Conservation (phyloP, 2,888 invertebrate species). For the Poecilus cupreus region DNA sequence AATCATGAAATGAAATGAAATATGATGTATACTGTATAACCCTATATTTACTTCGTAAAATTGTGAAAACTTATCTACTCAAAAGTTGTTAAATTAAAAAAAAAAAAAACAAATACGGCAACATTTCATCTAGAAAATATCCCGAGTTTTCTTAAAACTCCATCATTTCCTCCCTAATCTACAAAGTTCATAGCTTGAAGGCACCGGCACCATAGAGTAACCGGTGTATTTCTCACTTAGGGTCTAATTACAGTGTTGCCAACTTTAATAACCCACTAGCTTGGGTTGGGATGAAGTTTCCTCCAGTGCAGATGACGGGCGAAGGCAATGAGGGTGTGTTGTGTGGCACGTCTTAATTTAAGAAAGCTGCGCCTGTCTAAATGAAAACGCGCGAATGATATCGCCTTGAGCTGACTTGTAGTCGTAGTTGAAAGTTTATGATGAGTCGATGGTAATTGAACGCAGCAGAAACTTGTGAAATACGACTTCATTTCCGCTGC, state of each 20-base stretch:
- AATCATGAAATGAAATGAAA: too few relatives aligned
- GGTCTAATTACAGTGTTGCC: conserved; percentile 46
- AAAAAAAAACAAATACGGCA: too few relatives aligned
- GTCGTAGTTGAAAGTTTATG: neutral
- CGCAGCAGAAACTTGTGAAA: conserved; percentile 10
- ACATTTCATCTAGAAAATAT: too few relatives aligned
- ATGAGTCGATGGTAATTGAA: conserved; percentile 21
- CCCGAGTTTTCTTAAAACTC: too few relatives aligned
- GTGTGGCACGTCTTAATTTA: conserved; percentile 27
- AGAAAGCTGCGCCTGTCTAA: conserved; percentile 13
- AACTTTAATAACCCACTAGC: conserved; percentile 24
- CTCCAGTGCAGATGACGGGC: neutral
- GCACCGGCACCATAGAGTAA: too few relatives aligned
- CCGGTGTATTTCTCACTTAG: conserved; percentile 4
- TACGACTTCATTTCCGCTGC: conserved; percentile 24
- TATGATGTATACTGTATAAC: too few relatives aligned
- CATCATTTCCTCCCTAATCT: neutral
- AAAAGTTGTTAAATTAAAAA: too few relatives aligned
- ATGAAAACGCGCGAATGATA: conserved; percentile 16
- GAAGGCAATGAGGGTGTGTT: neutral
- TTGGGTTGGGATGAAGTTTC: neutral
- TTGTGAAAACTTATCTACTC: too few relatives aligned
- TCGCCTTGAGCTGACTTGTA: neutral
- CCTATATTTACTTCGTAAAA: too few relatives aligned
- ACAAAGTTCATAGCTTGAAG: neutral